phyloP scores from a whole-genome alignment of 2,113 vertebrate species.

The Drymodes brunneopygia region DNA sequence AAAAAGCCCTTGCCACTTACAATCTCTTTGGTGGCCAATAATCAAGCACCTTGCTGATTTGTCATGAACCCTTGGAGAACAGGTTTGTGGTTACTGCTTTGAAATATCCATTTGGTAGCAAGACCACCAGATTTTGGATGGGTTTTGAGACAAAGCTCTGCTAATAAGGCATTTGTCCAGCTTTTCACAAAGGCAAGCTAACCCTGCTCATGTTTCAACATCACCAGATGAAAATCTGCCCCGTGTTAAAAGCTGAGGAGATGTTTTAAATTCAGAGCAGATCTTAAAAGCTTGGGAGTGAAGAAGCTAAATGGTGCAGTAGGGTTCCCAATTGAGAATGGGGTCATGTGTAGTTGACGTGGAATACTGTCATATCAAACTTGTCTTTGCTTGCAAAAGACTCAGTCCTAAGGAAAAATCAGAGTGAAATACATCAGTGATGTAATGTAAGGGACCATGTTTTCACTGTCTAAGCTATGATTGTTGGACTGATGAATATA shows the following conservation, averaged over 20 bases:
- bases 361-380: not conserved
- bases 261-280: not conserved
- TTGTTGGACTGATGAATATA: not conserved
- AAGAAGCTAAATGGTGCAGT: not conserved
- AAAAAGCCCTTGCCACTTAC: not conserved
- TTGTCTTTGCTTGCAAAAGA: not conserved
- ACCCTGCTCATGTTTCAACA: not conserved
- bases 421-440: not conserved
- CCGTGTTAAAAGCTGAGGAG: not conserved
- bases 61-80: not conserved
- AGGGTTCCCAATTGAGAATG: not conserved
- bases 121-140: not conserved
- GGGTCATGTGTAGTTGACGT: fast-evolving
- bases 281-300: not conserved
- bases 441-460: not conserved
- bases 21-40: not conserved
- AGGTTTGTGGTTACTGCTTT: not conserved
- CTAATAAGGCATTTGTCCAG: not conserved
- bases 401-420: not conserved
- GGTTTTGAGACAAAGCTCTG: not conserved
- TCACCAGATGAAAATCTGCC: not conserved
- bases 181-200: not conserved
- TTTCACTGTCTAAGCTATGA: not conserved
- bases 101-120: not conserved
- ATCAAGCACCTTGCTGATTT: not conserved